Percentiles rank a stretch among this genome's conserved stretches.
phyloP scores from a whole-genome alignment of 53 echinoderm and acorn worm species.

The Holothuria leucospilota region DNA sequence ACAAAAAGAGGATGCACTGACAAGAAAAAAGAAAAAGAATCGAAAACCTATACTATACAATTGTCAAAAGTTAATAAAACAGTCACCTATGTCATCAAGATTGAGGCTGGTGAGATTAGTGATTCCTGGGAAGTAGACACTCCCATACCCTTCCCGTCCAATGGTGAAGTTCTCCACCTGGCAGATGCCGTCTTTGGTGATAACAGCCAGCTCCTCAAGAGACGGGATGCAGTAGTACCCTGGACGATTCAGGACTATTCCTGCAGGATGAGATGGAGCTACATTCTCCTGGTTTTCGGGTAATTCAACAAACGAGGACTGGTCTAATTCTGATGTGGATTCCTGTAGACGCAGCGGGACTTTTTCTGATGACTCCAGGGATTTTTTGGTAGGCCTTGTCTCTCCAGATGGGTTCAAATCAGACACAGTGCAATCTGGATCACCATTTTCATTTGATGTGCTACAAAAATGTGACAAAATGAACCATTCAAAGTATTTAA shows the following conservation, averaged over 20 bases:
- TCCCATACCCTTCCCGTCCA: conserved; percentile 89
- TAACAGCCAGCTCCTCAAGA: conserved; percentile 76
- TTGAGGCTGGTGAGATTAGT: conserved; percentile 79
- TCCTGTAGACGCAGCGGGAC: conserved; percentile 35
- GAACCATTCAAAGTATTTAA: neutral
- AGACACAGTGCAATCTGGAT: conserved; percentile 89
- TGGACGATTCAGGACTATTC: conserved; percentile 68
- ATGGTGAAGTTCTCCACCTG: conserved; percentile 86
- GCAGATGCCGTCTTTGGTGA: conserved; percentile 63
- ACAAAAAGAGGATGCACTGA: neutral
- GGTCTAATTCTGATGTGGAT: conserved; percentile 73
- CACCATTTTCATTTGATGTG: conserved; percentile 35
- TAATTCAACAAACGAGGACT: conserved; percentile 56
- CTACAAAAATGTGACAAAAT: neutral
- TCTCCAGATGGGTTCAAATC: conserved; percentile 65
- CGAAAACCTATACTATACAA: neutral
- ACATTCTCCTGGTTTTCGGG: conserved; percentile 76
- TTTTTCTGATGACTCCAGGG: conserved; percentile 31
- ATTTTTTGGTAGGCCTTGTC: conserved; percentile 42
- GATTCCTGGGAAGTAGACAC: conserved; percentile 95
- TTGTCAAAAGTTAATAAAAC: neutral
- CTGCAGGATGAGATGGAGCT: conserved; percentile 88
- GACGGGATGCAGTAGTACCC: conserved; percentile 92
- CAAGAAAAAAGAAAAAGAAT: neutral
- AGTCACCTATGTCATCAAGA: conserved; percentile 95